Conservation (phyloP, 2,113 vertebrate genomes). For the Cranoglanis bouderius region DNA sequence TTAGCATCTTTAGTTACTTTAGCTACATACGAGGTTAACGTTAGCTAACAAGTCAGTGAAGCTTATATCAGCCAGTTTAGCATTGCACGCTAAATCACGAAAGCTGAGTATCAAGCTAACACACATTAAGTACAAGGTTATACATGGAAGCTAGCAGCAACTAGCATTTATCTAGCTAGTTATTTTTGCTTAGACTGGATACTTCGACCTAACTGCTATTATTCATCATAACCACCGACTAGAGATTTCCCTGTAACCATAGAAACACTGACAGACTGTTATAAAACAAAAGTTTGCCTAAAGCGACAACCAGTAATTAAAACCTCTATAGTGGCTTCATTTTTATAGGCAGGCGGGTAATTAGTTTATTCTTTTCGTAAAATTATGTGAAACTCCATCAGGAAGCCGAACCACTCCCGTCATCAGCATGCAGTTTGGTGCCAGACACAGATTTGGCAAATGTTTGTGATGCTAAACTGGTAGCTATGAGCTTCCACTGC, state of each 20-base stretch:
- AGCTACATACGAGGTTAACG: neutral
- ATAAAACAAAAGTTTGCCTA: neutral
- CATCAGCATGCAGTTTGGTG: neutral
- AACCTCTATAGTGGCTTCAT: neutral
- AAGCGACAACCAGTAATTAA: neutral
- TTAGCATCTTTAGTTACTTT: neutral
- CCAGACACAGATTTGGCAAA: neutral
- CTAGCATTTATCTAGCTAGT: neutral
- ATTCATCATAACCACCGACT: neutral
- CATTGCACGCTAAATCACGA: neutral
- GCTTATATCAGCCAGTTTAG: neutral
- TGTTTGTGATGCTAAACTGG: neutral
- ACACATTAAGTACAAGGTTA: neutral
- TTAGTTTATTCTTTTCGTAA: neutral
- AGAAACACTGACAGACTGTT: neutral
- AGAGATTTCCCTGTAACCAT: neutral
- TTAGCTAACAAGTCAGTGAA: neutral
- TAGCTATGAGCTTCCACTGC: neutral
- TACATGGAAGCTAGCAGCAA: neutral
- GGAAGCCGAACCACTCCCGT: neutral
- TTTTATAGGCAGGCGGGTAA: neutral
- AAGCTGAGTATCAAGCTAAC: neutral
- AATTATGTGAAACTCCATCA: neutral
- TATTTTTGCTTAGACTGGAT: neutral
- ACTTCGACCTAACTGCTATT: neutral